Evolutionary conservation across 2,888 invertebrate genomes (phyloP), one percentile per base, ranked within the genome.

Genomic region (Eretmocerus hayati): DNA sequence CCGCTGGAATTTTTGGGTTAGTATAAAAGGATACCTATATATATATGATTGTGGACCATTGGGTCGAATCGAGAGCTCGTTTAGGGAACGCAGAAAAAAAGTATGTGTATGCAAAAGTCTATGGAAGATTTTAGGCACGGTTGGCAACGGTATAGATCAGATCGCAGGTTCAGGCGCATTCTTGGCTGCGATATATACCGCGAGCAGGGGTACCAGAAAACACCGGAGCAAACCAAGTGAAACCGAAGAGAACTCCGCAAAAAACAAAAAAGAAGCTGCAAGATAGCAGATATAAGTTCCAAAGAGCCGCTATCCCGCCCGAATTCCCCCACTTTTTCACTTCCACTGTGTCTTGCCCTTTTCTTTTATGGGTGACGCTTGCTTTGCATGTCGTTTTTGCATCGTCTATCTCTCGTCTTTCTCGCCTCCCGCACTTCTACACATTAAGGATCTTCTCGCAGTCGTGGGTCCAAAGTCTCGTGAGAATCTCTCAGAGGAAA

Each of bases 261-360:
- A 33, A n/a, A 33, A 5, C 5, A 33, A 16, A n/a, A n/a, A 33
- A n/a, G 33, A n/a, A 6, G 9, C 33, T 11, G 36, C 26, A 22
- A 51, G 47, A 53, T 48, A 53, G 49, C 46, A 49, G 49, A 49
- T 49, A 53, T 42, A 48, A 49, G 53, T 50, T 50, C 45, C 50
- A 50, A 50, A 48, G 45, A 41, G 53, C 53, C 53, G 53, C 53
- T 45, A 42, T 45, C 42, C 38, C 16, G 16, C 36, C 13, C 36
- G n/a, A n/a, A n/a, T n/a, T 36, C 36, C 19, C 15, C n/a, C 3
- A 15, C 13, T 18, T 16, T 36, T 16, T 36, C 36, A 16, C 13
- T 36, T 16, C 20, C 4, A n/a, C 13, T 36, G 5, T 36, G 16
- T 36, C 19, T 36, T 31, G 21, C 48, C n/a, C 40, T 39, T 30